Conservation (phyloP, 2,888 invertebrate genomes). For the Drosophila anceps region DNA sequence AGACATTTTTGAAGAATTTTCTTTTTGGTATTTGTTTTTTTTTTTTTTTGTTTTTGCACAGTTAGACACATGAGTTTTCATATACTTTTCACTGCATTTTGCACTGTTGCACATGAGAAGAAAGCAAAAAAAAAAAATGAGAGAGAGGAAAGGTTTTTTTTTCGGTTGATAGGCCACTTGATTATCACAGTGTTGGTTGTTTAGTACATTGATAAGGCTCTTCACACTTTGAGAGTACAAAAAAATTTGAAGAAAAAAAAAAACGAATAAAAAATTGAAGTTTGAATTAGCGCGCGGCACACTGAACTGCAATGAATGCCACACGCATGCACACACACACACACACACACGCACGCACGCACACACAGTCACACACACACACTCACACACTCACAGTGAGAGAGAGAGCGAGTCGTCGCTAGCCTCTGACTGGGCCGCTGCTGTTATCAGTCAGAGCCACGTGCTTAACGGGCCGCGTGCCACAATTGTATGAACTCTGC, state of each 20-base stretch:
- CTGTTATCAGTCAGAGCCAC: conserved; percentile 78
- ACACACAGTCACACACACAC: not conserved
- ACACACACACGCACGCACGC: not conserved
- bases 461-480: conserved; percentile 80
- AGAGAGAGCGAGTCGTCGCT: conserved; percentile 5
- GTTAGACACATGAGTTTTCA: conserved; percentile 14
- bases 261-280: conserved; percentile 34
- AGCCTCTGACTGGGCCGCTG: conserved; percentile 16
- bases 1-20: not conserved
- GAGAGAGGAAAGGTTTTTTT: not conserved
- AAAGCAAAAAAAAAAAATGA: conserved; percentile 10
- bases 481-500: conserved; percentile 77
- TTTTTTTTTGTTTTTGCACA: conserved; percentile 3
- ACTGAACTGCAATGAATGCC: conserved; percentile 2
- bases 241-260: conserved; percentile 2
- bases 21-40: not conserved
- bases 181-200: conserved; percentile 52
- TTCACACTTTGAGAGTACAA: conserved; percentile 5
- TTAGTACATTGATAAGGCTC: conserved; percentile 46
- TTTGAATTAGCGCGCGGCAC: conserved; percentile 3
- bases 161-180: conserved; percentile 35
- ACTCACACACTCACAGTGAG: not conserved
- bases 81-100: conserved; percentile 30
- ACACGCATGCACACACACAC: conserved; percentile 1
- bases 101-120: conserved; percentile 20